These are phyloP conservation scores for Labroides dimidiatus DNA, from an alignment of 2,797 vertebrate genomes.

Conservation along the genomic window DNA sequence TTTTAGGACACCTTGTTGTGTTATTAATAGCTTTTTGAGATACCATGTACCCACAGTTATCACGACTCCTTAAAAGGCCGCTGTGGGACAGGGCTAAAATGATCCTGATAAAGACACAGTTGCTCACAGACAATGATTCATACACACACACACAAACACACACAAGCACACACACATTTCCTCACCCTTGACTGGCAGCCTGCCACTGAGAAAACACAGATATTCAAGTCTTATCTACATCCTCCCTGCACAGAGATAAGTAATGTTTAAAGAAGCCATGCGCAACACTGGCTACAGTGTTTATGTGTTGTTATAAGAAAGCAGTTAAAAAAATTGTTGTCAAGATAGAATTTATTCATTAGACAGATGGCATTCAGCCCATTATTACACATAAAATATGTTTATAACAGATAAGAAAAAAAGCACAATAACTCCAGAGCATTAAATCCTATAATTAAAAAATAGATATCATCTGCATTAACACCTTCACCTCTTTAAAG, in stretches of 20 bases:
- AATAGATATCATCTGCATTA: conserved; percentile 22
- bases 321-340: neutral
- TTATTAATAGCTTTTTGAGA: conserved; percentile 82
- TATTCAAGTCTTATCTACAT: conserved; percentile 47
- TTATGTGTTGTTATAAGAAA: neutral
- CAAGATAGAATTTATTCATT: conserved; percentile 67
- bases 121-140: conserved; percentile 31
- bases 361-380: conserved; percentile 40
- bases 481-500: conserved; percentile 68
- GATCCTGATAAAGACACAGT: neutral
- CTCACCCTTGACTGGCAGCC: conserved; percentile 29
- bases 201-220: conserved; percentile 58
- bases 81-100: conserved; percentile 20
- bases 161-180: conserved; percentile 2
- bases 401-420: conserved; percentile 45
- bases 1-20: conserved; percentile 60
- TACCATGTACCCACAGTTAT: conserved; percentile 66
- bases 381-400: conserved; percentile 17
- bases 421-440: conserved; percentile 25
- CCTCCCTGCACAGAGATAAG: conserved; percentile 23
- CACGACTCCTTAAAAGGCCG: conserved; percentile 73
- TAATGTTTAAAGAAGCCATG: neutral
- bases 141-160: conserved; percentile 9
- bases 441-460: conserved; percentile 31
- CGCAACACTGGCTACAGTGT: neutral